Evolutionary conservation across 2,113 vertebrate genomes (phyloP).

Genomic region (Calidris pugnax): DNA sequence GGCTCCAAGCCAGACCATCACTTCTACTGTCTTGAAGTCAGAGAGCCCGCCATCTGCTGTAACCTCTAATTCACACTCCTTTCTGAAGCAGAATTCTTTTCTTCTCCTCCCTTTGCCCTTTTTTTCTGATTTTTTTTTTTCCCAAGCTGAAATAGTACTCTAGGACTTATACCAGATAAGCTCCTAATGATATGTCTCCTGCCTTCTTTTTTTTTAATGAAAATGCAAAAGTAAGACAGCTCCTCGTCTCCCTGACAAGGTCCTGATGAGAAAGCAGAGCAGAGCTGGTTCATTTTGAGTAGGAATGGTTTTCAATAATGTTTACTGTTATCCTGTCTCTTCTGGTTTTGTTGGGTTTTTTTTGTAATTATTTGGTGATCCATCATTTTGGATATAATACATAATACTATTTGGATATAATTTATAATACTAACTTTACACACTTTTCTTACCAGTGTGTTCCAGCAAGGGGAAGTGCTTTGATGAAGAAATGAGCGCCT

Average conservation of each 20-base stretch:
- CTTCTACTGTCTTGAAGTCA: background rate
- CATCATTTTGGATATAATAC: background rate
- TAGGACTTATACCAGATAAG: background rate
- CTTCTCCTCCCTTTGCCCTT: background rate
- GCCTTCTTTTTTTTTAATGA: background rate
- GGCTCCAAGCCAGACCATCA: background rate
- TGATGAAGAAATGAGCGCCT: background rate
- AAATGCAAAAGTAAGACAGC: background rate
- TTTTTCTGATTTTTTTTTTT: background rate
- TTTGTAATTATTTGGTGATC: background rate
- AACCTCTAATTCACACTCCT: background rate
- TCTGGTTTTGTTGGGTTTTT: background rate
- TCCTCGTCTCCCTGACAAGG: background rate
- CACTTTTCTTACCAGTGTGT: background rate
- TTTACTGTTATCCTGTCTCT: background rate
- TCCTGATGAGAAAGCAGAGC: background rate
- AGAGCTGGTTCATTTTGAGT: background rate
- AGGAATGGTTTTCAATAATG: background rate
- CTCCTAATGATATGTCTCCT: background rate
- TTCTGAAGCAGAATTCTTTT: background rate
- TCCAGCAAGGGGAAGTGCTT: background rate
- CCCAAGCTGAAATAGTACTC: background rate
- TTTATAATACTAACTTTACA: background rate
- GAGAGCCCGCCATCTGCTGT: background rate
- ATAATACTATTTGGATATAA: too few relatives aligned